Conservation (phyloP, 1,140 invertebrate species). For the Zaprionus africanus region DNA sequence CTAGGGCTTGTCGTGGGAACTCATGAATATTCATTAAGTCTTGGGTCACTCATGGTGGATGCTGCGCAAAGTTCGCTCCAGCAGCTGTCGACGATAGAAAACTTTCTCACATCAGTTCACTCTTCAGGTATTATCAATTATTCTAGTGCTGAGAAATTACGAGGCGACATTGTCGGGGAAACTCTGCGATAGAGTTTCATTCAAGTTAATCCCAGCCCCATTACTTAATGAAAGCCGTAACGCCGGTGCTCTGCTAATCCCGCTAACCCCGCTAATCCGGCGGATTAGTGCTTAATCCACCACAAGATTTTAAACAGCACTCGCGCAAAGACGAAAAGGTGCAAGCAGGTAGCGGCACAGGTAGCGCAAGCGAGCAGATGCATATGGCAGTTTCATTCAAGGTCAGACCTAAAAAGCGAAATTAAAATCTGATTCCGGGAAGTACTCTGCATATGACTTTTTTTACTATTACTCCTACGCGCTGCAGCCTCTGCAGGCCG, state of each 20-base stretch:
- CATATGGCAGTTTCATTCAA: slow-evolving; percentile 39
- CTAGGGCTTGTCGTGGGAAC: slow-evolving; percentile 66
- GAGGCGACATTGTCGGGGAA: slow-evolving; percentile 14
- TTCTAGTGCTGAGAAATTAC: slow-evolving; percentile 10
- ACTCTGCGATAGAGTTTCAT: slow-evolving; percentile 47
- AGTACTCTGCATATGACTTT: slow-evolving; percentile 69
- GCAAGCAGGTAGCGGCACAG: slow-evolving; percentile 14
- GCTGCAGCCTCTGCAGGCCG: slow-evolving; percentile 29
- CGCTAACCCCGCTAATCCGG: slow-evolving; percentile 40
- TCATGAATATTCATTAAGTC: slow-evolving; percentile 55
- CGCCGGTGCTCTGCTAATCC: slow-evolving; percentile 48
- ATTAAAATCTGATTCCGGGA: slow-evolving; percentile 49
- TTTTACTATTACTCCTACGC: slow-evolving; percentile 57
- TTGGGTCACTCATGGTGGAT: slow-evolving; percentile 16
- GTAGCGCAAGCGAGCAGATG: slow-evolving; percentile 12
- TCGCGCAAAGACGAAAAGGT: slow-evolving; percentile 32
- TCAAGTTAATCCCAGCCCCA: slow-evolving; percentile 54
- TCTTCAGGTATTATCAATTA: not conserved
- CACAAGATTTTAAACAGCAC: slow-evolving; percentile 78
- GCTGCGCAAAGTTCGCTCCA: not conserved
- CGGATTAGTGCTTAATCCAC: slow-evolving; percentile 76
- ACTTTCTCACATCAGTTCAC: slow-evolving; percentile 37
- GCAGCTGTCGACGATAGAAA: slow-evolving; percentile 12
- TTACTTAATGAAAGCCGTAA: slow-evolving; percentile 71
- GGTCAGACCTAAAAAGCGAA: slow-evolving; percentile 46